Conservation (phyloP, 2,888 invertebrate species). For the Seira sanloemensis region DNA sequence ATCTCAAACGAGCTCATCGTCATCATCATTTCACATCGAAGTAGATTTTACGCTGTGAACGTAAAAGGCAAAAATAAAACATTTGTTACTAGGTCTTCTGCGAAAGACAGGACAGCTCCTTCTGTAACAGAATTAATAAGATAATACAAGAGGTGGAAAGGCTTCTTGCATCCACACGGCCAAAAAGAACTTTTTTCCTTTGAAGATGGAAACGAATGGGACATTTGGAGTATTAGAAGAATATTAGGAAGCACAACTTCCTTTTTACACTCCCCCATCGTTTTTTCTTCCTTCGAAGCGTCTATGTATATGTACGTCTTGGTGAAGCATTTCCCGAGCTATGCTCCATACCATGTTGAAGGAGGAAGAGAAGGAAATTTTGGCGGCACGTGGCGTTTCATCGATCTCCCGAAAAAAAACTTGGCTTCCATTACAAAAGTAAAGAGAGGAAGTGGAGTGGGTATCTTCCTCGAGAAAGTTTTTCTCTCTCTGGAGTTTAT, state of each 20-base stretch:
- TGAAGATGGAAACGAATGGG: slow-evolving; percentile 35
- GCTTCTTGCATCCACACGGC: neutral
- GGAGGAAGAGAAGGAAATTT: slow-evolving; percentile 50
- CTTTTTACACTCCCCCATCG: slow-evolving; percentile 15
- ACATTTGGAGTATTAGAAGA: slow-evolving; percentile 43
- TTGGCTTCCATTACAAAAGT: slow-evolving; percentile 60
- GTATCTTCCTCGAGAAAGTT: neutral
- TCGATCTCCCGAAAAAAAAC: slow-evolving; percentile 64
- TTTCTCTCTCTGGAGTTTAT: slow-evolving; percentile 1
- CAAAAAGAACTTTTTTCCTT: slow-evolving; percentile 22
- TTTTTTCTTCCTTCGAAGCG: slow-evolving; percentile 9
- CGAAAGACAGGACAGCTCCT: neutral
- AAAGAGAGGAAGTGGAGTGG: slow-evolving; percentile 16
- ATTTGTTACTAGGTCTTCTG: neutral
- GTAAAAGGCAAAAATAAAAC: neutral
- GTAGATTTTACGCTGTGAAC: neutral
- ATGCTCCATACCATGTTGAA: neutral
- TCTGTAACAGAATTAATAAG: neutral
- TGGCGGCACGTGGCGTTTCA: slow-evolving; percentile 71
- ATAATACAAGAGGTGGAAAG: neutral
- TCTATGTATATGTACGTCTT: neutral
- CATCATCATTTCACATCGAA: neutral
- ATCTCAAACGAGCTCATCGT: slow-evolving; percentile 1
- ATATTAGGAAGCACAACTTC: slow-evolving; percentile 37
- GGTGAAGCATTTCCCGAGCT: neutral